Percentiles rank a stretch among this genome's conserved stretches.
Evolutionary conservation across 2,113 vertebrate species (phyloP).

Genomic region (Trematocara unimaculatum): DNA sequence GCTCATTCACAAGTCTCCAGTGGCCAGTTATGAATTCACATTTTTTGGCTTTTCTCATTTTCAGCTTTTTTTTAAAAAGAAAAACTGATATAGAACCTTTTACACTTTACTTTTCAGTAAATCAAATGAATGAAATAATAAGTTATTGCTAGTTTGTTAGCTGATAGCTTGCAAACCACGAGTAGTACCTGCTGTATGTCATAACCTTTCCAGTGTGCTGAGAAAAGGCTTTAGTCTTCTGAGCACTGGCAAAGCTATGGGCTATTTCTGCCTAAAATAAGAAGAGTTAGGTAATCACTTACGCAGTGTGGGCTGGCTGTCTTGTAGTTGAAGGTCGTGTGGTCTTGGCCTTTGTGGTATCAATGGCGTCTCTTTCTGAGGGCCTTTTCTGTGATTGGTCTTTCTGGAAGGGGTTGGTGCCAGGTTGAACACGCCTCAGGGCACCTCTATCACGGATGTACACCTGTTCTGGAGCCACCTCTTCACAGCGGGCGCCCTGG

Average conservation of each 20-base stretch:
- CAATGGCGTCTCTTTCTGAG: slow-evolving; percentile 39
- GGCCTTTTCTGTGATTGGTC: slow-evolving; percentile 57
- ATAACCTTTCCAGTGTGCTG: not conserved
- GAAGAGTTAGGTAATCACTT: slow-evolving; percentile 39
- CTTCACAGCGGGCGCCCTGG: slow-evolving; percentile 74
- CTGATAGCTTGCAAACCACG: not conserved
- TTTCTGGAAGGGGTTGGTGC: slow-evolving; percentile 54
- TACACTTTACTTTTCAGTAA: not conserved
- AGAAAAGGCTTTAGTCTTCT: not conserved
- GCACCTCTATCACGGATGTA: slow-evolving; percentile 67
- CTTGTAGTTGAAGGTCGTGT: slow-evolving; percentile 56
- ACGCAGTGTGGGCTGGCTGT: slow-evolving; percentile 57
- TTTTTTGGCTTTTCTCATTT: not conserved
- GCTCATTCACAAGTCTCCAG: not conserved
- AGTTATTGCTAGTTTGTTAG: not conserved
- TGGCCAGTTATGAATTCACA: not conserved
- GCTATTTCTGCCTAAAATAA: not conserved
- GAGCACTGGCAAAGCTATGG: not conserved
- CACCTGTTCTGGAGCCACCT: slow-evolving; percentile 76
- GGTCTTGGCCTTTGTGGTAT: slow-evolving; percentile 47
- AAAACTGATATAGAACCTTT: accelerated
- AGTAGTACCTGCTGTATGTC: not conserved
- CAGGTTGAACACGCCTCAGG: slow-evolving; percentile 60
- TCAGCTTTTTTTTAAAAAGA: not conserved
- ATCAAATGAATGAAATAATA: not conserved